Evolutionary conservation across 2,888 invertebrate species (phyloP), one percentile per base, ranked within the genome.

Genomic region (Acanthosoma haemorrhoidale): DNA sequence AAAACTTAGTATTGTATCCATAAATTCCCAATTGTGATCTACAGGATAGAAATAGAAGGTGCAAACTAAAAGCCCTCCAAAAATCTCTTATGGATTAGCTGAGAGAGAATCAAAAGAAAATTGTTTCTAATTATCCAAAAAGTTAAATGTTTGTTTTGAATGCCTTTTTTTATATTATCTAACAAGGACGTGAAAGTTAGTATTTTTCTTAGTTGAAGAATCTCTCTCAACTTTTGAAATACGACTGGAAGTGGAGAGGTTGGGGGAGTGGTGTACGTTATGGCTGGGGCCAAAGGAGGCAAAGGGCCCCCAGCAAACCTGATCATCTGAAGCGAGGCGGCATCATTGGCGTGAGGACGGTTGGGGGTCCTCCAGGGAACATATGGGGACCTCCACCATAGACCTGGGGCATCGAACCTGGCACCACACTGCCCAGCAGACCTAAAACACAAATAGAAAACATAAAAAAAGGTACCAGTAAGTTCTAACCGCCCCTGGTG

Each of bases 261-360:
- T 18, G 38, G 51, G 59, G 60, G 60, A 36, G 31, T n/a, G 66
- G 39, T 18, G 71, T 36, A 57, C 34, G 67, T 71, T 72, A 73
- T 32, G 73, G 73, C 68, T 73, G 73, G 73, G 84, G 82, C 82
- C 84, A 84, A 74, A 85, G 81, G 78, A 83, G 84, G 79, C 83
- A 82, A 80, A 82, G 81, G 79, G 82, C 82, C 80, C 81, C 82
- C 79, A 80, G 79, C 73, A 82, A 80, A 79, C 86, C 85, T 82
- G 87, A 88, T 91, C 91, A 92, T 86, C 92, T 90, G 85, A 87
- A 92, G 82, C 92, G 88, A 76, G 91, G 92, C 82, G 89, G 90
- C 91, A 92, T 90, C 85, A 87, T 85, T 74, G 84, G 85, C 76
- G 86, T 82, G 78, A 83, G 78, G 80, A 82, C 81, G 41, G 64